Percentiles rank a stretch among this genome's conserved stretches.
Evolutionary conservation across 2,888 invertebrate species (phyloP).

Genomic region (Eupeodes latifasciatus): DNA sequence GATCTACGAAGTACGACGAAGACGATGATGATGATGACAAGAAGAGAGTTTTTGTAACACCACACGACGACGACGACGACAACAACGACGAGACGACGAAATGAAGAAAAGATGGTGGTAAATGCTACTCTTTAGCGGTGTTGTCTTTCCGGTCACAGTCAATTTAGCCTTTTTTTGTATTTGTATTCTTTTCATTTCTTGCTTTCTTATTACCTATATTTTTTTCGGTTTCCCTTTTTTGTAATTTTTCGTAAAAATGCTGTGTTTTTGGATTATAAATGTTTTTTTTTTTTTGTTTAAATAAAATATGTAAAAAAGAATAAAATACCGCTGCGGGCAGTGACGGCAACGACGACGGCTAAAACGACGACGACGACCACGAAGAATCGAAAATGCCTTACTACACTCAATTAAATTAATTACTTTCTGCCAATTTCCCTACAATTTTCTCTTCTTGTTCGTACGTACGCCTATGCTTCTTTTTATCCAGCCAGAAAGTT

Average conservation of each 20-base stretch:
- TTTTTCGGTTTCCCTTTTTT: conserved; percentile 45
- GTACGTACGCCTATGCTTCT: conserved; percentile 48
- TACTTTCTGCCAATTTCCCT: conserved; percentile 44
- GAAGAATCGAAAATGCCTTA: conserved; percentile 53
- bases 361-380: conserved; percentile 31
- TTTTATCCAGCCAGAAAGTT: conserved; percentile 37
- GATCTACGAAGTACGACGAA: conserved; percentile 3
- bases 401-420: conserved; percentile 63
- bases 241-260: conserved; percentile 47
- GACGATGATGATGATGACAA: conserved; percentile 24
- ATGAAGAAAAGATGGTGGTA: conserved; percentile 74
- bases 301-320: not conserved
- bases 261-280: conserved; percentile 45
- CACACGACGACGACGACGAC: conserved; percentile 27
- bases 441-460: conserved; percentile 33
- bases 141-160: conserved; percentile 71
- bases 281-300: conserved; percentile 4
- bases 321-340: conserved; percentile 50
- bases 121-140: conserved; percentile 68
- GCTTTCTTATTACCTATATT: conserved; percentile 40
- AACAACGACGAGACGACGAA: conserved; percentile 27
- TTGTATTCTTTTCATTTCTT: conserved; percentile 56
- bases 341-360: conserved; percentile 44
- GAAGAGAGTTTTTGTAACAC: conserved; percentile 71
- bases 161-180: conserved; percentile 56